Evolutionary conservation across 2,797 vertebrate genomes (phyloP).

Genomic region (Gouania willdenowi): DNA sequence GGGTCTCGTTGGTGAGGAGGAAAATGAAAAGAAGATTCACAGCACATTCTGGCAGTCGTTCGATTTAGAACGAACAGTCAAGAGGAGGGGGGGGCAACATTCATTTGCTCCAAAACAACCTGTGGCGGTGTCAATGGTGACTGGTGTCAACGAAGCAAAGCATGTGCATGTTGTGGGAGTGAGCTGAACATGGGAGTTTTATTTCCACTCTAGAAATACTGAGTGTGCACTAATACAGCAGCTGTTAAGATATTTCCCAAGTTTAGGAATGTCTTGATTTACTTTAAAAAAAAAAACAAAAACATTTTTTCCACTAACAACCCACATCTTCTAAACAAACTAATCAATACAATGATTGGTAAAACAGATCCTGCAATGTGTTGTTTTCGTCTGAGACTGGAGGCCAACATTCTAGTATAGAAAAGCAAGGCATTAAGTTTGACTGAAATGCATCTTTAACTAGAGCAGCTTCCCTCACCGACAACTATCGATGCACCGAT

Average conservation of each 20-base stretch:
- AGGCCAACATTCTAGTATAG: constrained; percentile 88
- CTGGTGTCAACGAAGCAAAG: constrained; percentile 51
- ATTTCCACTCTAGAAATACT: constrained; percentile 84
- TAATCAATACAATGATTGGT: constrained; percentile 90
- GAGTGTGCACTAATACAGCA: constrained; percentile 90
- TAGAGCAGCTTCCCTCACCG: constrained; percentile 95
- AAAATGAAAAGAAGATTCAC: constrained; percentile 45
- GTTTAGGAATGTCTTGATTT: constrained; percentile 98
- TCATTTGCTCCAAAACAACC: constrained; percentile 82
- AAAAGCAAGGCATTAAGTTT: constrained; percentile 87
- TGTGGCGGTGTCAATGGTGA: constrained; percentile 62
- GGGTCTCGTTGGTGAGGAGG: constrained; percentile 23
- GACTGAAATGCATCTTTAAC: constrained; percentile 89
- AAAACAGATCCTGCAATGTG: constrained; percentile 91
- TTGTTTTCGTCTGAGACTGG: constrained; percentile 67
- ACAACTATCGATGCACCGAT: too few relatives aligned
- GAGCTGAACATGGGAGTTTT: constrained; percentile 76
- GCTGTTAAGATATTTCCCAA: constrained; percentile 85
- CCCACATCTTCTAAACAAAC: constrained; percentile 92
- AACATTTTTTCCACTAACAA: constrained; percentile 81
- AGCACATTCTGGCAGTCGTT: constrained; percentile 58
- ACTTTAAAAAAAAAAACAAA: constrained; percentile 52
- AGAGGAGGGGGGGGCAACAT: constrained; percentile 84
- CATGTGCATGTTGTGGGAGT: constrained; percentile 73
- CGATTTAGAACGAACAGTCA: constrained; percentile 78